Evolutionary conservation across 2,797 vertebrate species (phyloP), one percentile per base, ranked within the genome.

Genomic region (Pipistrellus pipistrellus): DNA sequence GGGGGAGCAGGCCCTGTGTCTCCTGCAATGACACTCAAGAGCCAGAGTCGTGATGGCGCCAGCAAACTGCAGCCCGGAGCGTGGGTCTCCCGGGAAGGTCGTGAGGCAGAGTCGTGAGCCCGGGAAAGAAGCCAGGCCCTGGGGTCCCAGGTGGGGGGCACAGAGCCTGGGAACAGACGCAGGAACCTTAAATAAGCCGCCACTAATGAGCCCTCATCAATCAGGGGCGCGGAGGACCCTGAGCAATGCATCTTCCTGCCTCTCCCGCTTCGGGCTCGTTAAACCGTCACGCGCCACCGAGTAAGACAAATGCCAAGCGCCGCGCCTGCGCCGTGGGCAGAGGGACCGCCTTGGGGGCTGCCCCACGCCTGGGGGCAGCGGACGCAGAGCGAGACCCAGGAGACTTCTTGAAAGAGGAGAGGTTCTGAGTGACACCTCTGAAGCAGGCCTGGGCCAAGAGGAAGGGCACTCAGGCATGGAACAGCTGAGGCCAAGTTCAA

Each of bases 41-140:
- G 3, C 7, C 38, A n/a, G 59, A 27, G 77, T 55, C 5, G 18
- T 53, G 38, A 25, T 44, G 2, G 1, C 4, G 0, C 0, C 1
- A 11, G 48, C 41, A 23, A 25, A n/a, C 8, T 2, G 38, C 38
- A 41, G 38, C 72, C 73, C 18, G 72, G 2, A 0, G 4, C 13
- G 27, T 0, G 14, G 14, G 6, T 30, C 8, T 10, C 12, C 25
- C 0, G 9, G n/a, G 30, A 64, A 23, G 0, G 1, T 2, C 0
- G 2, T 35, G 81, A 8, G 48, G 30, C 25, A 10, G 13, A 55
- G 83, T 4, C 20, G 4, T 6, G 30, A 51, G 30, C 15, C 0
- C 0, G 10, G 21, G 27, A 27, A 27, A 71, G 76, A 55, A 0
- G 46, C 64, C 80, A 20, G 3, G 5, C 44, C 69, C 20, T 0